Evolutionary conservation across 2,113 vertebrate species (phyloP), one percentile per base, ranked within the genome.

Genomic region (Cyanoliseus patagonus): DNA sequence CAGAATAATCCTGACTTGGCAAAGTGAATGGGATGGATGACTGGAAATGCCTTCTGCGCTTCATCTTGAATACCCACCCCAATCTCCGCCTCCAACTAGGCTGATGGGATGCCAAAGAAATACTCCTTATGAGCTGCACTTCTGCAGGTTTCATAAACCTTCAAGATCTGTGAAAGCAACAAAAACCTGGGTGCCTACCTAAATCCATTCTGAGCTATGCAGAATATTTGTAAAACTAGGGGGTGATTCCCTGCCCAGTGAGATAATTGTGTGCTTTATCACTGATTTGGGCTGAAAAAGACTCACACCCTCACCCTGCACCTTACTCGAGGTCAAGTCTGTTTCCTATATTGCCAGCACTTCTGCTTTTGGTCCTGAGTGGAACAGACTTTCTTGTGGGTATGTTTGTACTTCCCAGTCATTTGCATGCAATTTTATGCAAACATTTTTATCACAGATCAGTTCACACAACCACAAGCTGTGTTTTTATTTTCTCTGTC

Each of bases 361-460:
- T 96, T 97, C 94, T 97, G 51, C 88, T 94, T 97, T 90, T 95
- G 92, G 83, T 86, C 92, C 90, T 72, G 77, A 95, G 88, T 82
- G 66, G 92, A 96, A 86, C 88, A 94, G 95, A 92, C 86, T 96
- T 96, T 94, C 90, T 93, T 93, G 92, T 68, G 92, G 96, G 80
- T 95, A 90, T 95, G 90, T 96, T 95, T 94, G 95, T 86, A 94
- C 94, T 96, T 96, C 94, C 88, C 73, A 96, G 80, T 79, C 69
- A 92, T 96, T 96, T 96, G 88, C 95, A 92, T 96, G 77, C 92
- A 93, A 96, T 96, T 96, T 94, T 95, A 96, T 94, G 95, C 90
- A 96, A 96, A 96, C 94, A 96, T 73, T 96, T 96, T 96, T 95
- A 97, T 97, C 96, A 85, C 86, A 96, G 94, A 97, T 96, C 95